These are phyloP conservation scores for Andrena fulva DNA, from an alignment of 2,888 invertebrate genomes.

Conservation along the genomic window DNA sequence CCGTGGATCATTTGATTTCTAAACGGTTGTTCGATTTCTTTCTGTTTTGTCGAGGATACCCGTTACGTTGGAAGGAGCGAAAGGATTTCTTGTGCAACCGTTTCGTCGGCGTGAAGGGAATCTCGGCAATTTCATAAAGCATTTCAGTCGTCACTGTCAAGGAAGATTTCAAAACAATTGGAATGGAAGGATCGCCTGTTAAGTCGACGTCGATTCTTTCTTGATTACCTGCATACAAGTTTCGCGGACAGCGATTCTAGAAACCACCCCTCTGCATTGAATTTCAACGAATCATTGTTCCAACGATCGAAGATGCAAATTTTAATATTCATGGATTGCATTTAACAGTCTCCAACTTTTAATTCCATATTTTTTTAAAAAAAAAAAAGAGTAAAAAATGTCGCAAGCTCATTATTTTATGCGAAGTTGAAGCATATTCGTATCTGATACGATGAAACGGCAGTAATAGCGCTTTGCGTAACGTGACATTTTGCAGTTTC, in stretches of 20 bases:
- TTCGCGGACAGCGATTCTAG: neutral
- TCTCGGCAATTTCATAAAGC: neutral
- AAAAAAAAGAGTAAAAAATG: neutral
- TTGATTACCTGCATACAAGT: neutral
- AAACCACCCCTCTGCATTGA: neutral
- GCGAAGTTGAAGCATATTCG: slow-evolving; percentile 3
- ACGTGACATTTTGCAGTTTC: slow-evolving; percentile 34
- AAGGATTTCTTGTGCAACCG: neutral
- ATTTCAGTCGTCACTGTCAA: neutral
- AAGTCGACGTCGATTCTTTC: neutral
- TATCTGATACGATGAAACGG: slow-evolving; percentile 3
- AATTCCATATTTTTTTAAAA: no score
- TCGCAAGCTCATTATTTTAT: slow-evolving; percentile 8
- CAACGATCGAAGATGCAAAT: neutral
- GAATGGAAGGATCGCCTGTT: neutral
- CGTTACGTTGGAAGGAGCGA: no score
- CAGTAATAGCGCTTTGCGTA: slow-evolving; percentile 14
- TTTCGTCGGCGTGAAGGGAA: neutral
- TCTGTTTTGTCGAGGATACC: neutral
- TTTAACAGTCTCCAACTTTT: neutral
- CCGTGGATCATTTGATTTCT: slow-evolving; percentile 7
- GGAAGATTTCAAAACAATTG: neutral
- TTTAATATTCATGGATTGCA: neutral
- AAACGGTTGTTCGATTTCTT: neutral
- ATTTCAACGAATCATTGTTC: neutral